Evolutionary conservation across 2,113 vertebrate species (phyloP), one percentile per base, ranked within the genome.

Genomic region (Prionailurus bengalensis): DNA sequence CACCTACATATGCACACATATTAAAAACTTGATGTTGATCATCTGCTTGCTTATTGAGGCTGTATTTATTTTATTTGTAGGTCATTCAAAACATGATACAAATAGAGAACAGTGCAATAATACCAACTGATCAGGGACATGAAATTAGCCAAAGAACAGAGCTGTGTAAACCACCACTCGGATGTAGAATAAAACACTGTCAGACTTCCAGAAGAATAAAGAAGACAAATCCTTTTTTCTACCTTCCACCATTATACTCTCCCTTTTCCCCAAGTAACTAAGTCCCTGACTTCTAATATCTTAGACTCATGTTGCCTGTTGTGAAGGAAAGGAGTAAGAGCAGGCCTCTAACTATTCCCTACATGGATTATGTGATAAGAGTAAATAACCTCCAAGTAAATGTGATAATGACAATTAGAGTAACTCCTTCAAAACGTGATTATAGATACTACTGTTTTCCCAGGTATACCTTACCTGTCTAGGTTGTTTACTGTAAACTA

Each of bases 121-220:
- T 68, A 87, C 17, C 42, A 93, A 63, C 15, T 82, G 36, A 89
- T 2, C 29, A 70, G 36, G 11, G 63, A 39, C 9, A 68, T 51
- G 36, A 39, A 78, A 33, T 84, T 79, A 84, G 66, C 85, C 39
- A 51, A 84, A 96, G 15, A 89, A 89, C 29, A 78, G 2, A 76
- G 33, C 31, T 84, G 23, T 78, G 53, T 66, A 89, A 83, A 78
- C 25, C 14, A 89, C 31, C 21, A 96, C 29, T 58, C 9, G 48
- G n/a, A 6, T 55, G 16, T 39, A 55, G 29, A 93, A 81, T 88
- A 27, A 92, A 73, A 70, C 25, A 93, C 11, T 29, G 7, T 55
- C 80, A 86, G 42, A 71, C 36, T 73, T 96, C 58, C 42, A 88
- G 33, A 92, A 92, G 27, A 78, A 81, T 48, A 79, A 80, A 71